Conservation (phyloP, 1,140 invertebrate species). For the Batillaria attramentaria region DNA sequence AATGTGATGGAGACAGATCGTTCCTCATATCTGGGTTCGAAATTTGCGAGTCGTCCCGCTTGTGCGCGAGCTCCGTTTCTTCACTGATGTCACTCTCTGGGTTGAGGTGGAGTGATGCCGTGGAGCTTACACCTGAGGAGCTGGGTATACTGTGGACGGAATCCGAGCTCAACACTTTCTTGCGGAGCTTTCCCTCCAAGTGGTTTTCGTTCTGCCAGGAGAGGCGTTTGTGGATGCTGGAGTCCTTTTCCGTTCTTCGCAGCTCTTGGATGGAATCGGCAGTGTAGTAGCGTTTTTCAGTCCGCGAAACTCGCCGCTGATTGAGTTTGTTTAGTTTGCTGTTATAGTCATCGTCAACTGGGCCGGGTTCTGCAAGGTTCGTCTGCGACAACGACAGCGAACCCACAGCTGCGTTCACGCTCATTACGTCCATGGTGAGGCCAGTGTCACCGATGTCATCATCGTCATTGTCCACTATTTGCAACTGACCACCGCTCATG, state of each 20-base stretch:
- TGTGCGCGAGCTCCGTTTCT: conserved; percentile 39
- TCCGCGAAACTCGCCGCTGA: conserved; percentile 73
- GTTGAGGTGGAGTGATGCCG: conserved; percentile 72
- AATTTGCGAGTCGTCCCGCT: not conserved
- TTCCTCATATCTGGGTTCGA: conserved; percentile 27
- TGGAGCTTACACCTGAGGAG: conserved; percentile 76
- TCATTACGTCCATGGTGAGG: not conserved
- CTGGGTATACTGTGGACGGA: conserved; percentile 71
- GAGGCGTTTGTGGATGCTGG: conserved; percentile 78
- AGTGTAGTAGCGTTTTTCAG: conserved; percentile 77
- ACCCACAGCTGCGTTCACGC: not conserved
- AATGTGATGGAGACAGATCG: not conserved
- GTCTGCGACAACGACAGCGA: conserved; percentile 33
- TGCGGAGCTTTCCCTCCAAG: conserved; percentile 51
- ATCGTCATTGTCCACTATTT: not conserved
- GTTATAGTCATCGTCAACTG: conserved; percentile 52
- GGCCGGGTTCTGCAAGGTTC: conserved; percentile 37
- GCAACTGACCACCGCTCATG: conserved; percentile 17
- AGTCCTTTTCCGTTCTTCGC: conserved; percentile 74
- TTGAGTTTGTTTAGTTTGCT: conserved; percentile 53
- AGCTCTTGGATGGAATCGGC: conserved; percentile 80
- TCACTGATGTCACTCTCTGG: conserved; percentile 68
- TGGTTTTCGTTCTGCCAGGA: conserved; percentile 76
- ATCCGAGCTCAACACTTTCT: conserved; percentile 69
- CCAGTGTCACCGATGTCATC: not conserved